Base-by-base conservation (phyloP, 1,140 invertebrate genomes). In the Harpegnathos saltator region DNA sequence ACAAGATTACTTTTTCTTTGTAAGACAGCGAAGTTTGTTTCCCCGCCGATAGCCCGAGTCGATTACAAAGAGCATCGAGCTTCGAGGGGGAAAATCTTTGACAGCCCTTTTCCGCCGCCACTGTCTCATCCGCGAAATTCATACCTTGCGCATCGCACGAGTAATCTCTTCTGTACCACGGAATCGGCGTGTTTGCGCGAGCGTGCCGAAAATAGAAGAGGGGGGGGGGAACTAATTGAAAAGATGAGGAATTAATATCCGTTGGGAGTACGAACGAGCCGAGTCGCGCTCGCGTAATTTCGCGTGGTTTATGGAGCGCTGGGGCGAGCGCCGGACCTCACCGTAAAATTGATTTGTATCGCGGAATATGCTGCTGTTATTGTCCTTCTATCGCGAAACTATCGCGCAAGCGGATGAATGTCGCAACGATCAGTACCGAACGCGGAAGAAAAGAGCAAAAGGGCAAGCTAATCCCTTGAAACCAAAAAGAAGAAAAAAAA, bases 1-100 rank as follows among this genome's bases (percentile, higher is more conserved):
- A 83, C 83, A 83, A 89, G 83, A 89, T 89, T 89, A 89, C 82
- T 89, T 89, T 89, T 89, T 87, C 88, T 89, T 89, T 89, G 87
- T 87, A 81, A 72, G 71, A 81, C 38, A n/a, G n/a, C 74, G 80
- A 86, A 89, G 84, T 84, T 89, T 88, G 88, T 89, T 89, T 85
- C 88, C 68, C 69, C 59, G 85, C 77, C 88, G 82, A 87, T 89
- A 83, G 75, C 85, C 84, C 71, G 63, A 62, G 73, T 85, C 88
- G 85, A 89, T 89, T 89, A 89, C 88, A 89, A 89, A 89, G 85
- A 85, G 29, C 66, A 61, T 61, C 58, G 33, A 33, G 38, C 71
- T 88, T 88, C 65, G 59, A 88, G 56, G 56, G 38, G 54, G 26
- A n/a, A 59, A 33, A 17, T 44, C 75, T 80, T 80, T 71, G 65